Base-by-base conservation (phyloP, 2,113 vertebrate species). In the Glaucomys volans region DNA sequence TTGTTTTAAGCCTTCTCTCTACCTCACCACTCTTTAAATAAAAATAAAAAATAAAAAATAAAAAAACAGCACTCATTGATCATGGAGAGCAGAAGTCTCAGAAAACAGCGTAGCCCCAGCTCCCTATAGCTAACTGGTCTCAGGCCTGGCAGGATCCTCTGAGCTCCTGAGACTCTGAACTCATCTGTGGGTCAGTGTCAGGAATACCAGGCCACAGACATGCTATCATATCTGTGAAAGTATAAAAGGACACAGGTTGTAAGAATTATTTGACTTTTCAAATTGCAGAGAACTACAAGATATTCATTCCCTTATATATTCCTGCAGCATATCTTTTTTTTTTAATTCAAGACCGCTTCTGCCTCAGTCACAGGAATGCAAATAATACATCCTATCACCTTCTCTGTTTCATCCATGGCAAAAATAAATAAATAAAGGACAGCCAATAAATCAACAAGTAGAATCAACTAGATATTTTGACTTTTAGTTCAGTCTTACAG, bases 371-470 rank as follows among this genome's bases (percentile, higher is more conserved):
- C 77, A 52, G 79, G 50, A 95, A 96, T 90, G 94, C 90, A 96
- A 92, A 94, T 96, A 71, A 37, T 62, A 59, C 35, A 72, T 88
- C 52, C 71, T 88, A 92, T 59, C 80, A 79, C 12, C n/a, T 67
- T 75, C 88, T 91, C 75, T 67, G 96, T 1, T 1, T 0, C 84
- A 86, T 37, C 64, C 86, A 91, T 95, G 95, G 94, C 96, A 94
- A 90, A 62, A 90, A 62, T 20, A 71, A 90, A 97, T 72, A 67
- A 67, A 75, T 69, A 82, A 81, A 79, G 32, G 95, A 93, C 95
- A 97, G 74, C 50, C 94, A 96, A 97, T 97, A 94, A 97, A 97
- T 97, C 94, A 97, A 92, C 94, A 95, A 69, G 76, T 81, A 59
- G 37, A 82, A 94, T 86, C 72, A 85, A 87, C 72, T 72, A 87